Conservation (phyloP, 2,888 invertebrate genomes). For the Heliconius aoede region DNA sequence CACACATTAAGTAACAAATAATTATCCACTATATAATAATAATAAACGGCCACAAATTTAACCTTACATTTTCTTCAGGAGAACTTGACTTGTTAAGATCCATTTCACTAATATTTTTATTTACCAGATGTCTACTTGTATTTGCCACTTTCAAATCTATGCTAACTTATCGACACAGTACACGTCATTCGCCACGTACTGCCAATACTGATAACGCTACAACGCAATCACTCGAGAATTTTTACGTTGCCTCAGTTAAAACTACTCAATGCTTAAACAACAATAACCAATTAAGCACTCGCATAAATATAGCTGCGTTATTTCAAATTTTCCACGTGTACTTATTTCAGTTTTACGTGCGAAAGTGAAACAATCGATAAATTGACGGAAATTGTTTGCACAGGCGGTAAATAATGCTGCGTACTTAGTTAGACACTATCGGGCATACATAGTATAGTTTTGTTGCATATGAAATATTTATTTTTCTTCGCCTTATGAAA, state of each 20-base stretch:
- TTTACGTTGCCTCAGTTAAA: constrained; percentile 58
- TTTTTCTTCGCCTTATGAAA: neutral
- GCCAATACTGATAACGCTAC: constrained; percentile 71
- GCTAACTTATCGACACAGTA: constrained; percentile 40
- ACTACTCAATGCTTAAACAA: constrained; percentile 52
- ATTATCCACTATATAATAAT: neutral
- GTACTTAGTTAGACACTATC: constrained; percentile 18
- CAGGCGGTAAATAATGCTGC: constrained; percentile 54
- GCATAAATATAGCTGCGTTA: constrained; percentile 61
- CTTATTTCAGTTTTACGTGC: constrained; percentile 54
- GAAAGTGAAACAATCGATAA: constrained; percentile 60
- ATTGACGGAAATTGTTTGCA: constrained; percentile 63
- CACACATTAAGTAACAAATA: neutral
- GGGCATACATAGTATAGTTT: neutral
- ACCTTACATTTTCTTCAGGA: constrained; percentile 58
- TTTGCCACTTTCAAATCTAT: constrained; percentile 41
- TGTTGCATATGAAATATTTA: neutral
- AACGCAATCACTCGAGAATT: constrained; percentile 38
- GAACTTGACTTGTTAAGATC: constrained; percentile 52
- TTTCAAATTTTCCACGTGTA: constrained; percentile 50
- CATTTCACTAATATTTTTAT: constrained; percentile 59
- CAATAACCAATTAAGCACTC: constrained; percentile 48
- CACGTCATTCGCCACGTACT: constrained; percentile 75
- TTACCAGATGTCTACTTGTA: constrained; percentile 36
- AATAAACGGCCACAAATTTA: neutral